Base-by-base conservation (phyloP, 2,113 vertebrate species). In the Antennarius striatus region DNA sequence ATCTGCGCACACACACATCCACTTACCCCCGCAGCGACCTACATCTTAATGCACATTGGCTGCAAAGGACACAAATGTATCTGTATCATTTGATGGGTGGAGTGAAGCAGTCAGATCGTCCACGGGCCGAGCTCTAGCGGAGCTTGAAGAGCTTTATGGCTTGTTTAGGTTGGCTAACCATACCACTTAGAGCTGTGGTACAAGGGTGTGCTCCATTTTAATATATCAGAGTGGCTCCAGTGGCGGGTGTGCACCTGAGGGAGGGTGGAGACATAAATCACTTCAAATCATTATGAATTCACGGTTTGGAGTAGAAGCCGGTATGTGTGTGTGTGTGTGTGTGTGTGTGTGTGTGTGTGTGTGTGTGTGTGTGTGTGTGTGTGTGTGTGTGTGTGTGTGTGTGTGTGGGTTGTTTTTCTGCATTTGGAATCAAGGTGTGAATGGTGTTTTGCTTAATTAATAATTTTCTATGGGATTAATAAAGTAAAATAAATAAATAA, bases 201-300 rank as follows among this genome's bases (percentile, higher is more conserved):
- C 48, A 75, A 64, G 17, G 73, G 57, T 47, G 75, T 2, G 14
- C 57, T 76, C 64, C 73, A 71, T 82, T 90, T 87, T 92, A 91
- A 91, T 92, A 91, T 82, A 81, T 75, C 54, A 86, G 85, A 91
- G 90, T 91, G 88, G 84, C 86, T 88, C 65, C 82, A 67, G 55
- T 60, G 56, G 75, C 66, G 71, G 70, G 49, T 56, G 16, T 65
- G 66, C 65, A 76, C 39, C 32, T 58, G 71, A 75, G 68, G 46
- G 62, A 64, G 63, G 83, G 64, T 46, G 73, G 76, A 56, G 55
- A 47, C 50, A 70, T 91, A 90, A 92, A 92, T 91, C 86, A 86
- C 80, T 67, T 76, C 46, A 76, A 84, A 84, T 85, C 80, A 87
- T 88, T 83, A 84, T 81, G 57, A 89, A 88, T 85, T 86, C 79